Conservation (phyloP, 2,797 vertebrate species). For the Rhinatrema bivittatum region DNA sequence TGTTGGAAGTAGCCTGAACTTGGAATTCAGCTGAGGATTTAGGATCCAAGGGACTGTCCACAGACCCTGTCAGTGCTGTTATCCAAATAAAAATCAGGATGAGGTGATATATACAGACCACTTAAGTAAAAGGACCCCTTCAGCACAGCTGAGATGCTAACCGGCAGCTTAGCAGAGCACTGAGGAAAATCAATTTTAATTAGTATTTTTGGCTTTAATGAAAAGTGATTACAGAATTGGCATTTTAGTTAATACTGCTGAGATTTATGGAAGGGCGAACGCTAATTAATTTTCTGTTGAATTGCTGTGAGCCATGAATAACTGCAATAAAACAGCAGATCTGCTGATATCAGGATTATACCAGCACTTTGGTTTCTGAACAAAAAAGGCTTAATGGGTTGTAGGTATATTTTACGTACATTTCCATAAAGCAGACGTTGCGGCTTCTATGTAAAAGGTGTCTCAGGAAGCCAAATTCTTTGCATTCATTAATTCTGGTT, state of each 20-base stretch:
- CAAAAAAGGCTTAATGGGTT: constrained; percentile 46
- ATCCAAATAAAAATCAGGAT: constrained; percentile 42
- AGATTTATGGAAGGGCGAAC: constrained; percentile 62
- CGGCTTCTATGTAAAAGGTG: constrained; percentile 39
- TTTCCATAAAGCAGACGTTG: constrained; percentile 38
- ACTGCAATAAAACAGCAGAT: constrained; percentile 55
- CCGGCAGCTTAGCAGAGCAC: constrained; percentile 55
- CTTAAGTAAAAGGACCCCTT: constrained; percentile 52
- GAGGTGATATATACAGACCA: constrained; percentile 51
- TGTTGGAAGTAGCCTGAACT: too few species aligned
- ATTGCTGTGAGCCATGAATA: constrained; percentile 55
- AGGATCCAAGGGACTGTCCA: too few species aligned
- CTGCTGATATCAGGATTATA: constrained; percentile 51
- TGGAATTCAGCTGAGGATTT: too few species aligned
- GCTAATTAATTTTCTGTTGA: constrained; percentile 70
- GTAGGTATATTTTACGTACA: constrained; percentile 46
- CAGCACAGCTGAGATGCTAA: constrained; percentile 39
- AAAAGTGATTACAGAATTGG: constrained; percentile 70
- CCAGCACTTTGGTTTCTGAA: constrained; percentile 51
- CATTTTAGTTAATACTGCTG: constrained; percentile 65
- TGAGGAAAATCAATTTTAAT: constrained; percentile 72
- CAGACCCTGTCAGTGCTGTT: too few species aligned
- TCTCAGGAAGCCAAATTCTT: constrained; percentile 27
- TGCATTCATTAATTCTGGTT: constrained; percentile 28
- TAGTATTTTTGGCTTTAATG: constrained; percentile 72